Evolutionary conservation across 2,797 vertebrate species (phyloP), one percentile per base, ranked within the genome.

Genomic region (Darevskia nairensis): DNA sequence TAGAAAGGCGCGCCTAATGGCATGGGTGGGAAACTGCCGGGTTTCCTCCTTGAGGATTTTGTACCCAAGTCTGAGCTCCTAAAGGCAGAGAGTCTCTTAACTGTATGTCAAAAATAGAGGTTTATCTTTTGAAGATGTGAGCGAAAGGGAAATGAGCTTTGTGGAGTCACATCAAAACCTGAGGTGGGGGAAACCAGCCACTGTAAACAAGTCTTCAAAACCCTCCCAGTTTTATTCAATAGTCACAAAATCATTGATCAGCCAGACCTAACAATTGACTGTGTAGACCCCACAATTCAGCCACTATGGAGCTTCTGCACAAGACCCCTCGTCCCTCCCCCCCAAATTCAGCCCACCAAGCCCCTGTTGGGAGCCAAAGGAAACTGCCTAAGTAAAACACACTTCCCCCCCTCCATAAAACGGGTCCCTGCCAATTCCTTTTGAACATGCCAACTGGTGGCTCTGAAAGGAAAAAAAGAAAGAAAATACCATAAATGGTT

Each of bases 141-240:
- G 72, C 32, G n/a, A 59, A 39, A 61, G 1, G 11, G 11, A 74
- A 75, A 83, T 27, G 35, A 46, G 41, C 2, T 25, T 75, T 55
- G 15, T 55, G 9, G 17, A 76, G n/a, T 59, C 41, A n/a, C 19
- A n/a, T 81, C 83, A 32, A 66, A 50, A 68, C 83, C 4, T 82
- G 79, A 35, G 76, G 7, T 39, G 76, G 88, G 69, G 86, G 46
- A 71, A 88, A 82, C 76, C 29, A 78, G 41, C 80, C 46, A 59
- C 61, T 9, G 39, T 76, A 85, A 86, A 55, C 59, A 55, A 66
- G n/a, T 71, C 90, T 84, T 86, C 76, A 89, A 92, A 92, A 89
- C 91, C 86, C 89, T 92, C 91, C 93, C 90, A 92, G 82, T 82
- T 93, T 93, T 93, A 94, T 92, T 91, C 84, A 91, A 88, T 87